Conservation (phyloP, 1,140 invertebrate species). For the Hesperophylax magnus region DNA sequence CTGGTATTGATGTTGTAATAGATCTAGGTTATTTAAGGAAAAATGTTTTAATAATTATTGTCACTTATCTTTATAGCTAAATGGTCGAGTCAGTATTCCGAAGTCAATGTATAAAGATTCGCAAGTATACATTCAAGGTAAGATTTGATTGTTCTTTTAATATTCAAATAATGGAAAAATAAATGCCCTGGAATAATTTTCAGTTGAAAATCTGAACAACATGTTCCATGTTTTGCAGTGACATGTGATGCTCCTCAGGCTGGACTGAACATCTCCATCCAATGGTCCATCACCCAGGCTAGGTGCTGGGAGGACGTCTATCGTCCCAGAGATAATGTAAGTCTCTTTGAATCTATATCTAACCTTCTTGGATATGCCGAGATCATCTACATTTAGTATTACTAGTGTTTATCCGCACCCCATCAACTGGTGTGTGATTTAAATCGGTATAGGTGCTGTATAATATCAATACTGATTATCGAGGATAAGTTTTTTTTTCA, state of each 20-base stretch:
- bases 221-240: conserved; percentile 47
- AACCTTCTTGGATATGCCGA: no score
- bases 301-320: conserved; percentile 53
- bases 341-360: no score
- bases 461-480: no score
- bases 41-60: conserved; percentile 28
- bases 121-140: conserved; percentile 64
- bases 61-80: conserved; percentile 55
- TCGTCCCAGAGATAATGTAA: not conserved
- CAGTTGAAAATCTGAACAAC: not conserved
- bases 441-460: no score
- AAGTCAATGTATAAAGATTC: conserved; percentile 65
- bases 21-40: not conserved
- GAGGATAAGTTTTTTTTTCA: no score
- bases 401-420: no score
- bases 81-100: conserved; percentile 58
- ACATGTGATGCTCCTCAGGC: conserved; percentile 48
- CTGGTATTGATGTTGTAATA: not conserved
- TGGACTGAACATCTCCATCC: conserved; percentile 52
- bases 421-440: no score
- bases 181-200: not conserved
- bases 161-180: not conserved
- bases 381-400: no score
- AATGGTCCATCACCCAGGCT: conserved; percentile 51
- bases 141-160: conserved; percentile 8